These are phyloP conservation scores for Leptarthrus brevirostris DNA, from an alignment of 2,888 invertebrate genomes.

Conservation along the genomic window DNA sequence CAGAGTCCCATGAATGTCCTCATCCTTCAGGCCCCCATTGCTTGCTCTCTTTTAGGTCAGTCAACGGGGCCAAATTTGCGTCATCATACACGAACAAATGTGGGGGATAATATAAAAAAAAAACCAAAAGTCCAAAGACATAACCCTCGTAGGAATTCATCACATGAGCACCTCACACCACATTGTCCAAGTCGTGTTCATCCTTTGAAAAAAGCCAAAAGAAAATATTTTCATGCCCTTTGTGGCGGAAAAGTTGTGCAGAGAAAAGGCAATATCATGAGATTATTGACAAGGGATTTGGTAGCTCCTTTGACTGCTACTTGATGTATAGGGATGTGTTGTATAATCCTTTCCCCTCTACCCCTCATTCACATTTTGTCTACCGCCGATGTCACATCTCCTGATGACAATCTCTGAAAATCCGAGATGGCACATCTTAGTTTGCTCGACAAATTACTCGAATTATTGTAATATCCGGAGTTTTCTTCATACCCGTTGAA, in stretches of 20 bases:
- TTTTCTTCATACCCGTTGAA: too few relatives aligned
- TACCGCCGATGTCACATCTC: too few relatives aligned
- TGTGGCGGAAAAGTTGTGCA: slow-evolving; percentile 18
- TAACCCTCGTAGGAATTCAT: background rate
- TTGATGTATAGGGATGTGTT: background rate
- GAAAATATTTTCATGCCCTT: slow-evolving; percentile 37
- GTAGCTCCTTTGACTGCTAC: background rate
- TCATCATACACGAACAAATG: too few relatives aligned
- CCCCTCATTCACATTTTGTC: background rate
- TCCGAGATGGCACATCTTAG: background rate
- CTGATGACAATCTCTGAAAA: too few relatives aligned
- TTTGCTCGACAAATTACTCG: background rate
- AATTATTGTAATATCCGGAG: background rate
- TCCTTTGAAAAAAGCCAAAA: slow-evolving; percentile 18
- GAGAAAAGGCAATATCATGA: slow-evolving; percentile 40
- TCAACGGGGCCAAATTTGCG: too few relatives aligned
- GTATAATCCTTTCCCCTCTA: background rate
- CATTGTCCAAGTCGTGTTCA: background rate
- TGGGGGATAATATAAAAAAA: too few relatives aligned
- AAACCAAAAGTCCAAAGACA: too few relatives aligned
- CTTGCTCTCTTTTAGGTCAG: too few relatives aligned
- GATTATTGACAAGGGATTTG: slow-evolving; percentile 32
- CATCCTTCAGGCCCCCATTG: too few relatives aligned
- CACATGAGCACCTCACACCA: background rate
- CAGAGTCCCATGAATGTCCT: too few relatives aligned